Evolutionary conservation across 2,113 vertebrate genomes (phyloP), one percentile per base, ranked within the genome.

Genomic region (Alethe diademata): DNA sequence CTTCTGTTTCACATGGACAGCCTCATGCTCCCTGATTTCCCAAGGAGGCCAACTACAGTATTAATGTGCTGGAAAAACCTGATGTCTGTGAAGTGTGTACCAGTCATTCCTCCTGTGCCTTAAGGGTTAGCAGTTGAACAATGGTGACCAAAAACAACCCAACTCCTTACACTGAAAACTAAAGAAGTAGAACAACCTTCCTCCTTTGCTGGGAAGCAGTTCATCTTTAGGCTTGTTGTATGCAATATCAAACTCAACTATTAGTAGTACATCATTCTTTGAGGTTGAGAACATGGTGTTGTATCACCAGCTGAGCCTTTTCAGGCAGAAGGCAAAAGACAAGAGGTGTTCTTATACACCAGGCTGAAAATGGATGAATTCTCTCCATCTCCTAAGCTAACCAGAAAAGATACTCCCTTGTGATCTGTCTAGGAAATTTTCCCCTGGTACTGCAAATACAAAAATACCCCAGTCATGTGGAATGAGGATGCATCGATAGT

Each of bases 401-500:
- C 7, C 4, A 2, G 20, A 79, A 71, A 82, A 89, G 3, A 17
- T 5, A 45, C 8, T 15, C 8, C 4, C 11, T 18, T 43, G 14
- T 71, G 11, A 42, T 69, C 19, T 28, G 11, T 42, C 20, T 31
- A 36, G 11, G 12, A 11, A 2, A 24, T n/a, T 33, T 72, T 45
- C 5, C 1, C 3, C 10, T 28, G 4, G 31, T 16, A 45, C 4
- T 22, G 12, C 12, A 79, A 75, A 72, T 10, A 5, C 8, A 79
- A 60, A 71, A 86, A 0, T 7, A 54, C 1, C 2, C 35, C n/a
- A 19, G 11, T 50, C 31, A 5, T 24, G 19, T 24, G 25, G 28
- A 50, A 14, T 28, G 66, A 58, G 5, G 18, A 24, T 3, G 0
- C 2, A 1, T 24, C 6, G 29, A 5, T 12, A 57, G 4, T 31